phyloP scores from a whole-genome alignment of 1,140 invertebrate species.

The Papilio glaucus region DNA sequence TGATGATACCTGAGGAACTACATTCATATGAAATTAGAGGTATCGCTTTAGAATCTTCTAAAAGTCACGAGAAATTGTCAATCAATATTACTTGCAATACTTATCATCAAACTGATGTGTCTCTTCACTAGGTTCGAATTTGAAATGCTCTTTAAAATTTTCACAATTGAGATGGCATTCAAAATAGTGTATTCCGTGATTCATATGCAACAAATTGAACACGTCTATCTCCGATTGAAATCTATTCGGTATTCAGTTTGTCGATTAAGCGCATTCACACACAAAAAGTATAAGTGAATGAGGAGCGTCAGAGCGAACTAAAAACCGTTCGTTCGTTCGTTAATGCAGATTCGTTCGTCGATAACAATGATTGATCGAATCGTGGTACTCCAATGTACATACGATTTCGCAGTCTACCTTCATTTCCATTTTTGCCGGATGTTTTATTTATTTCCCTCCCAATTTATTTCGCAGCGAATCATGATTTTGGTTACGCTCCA shows the following conservation, averaged over 20 bases:
- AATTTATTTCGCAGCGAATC: constrained; percentile 31
- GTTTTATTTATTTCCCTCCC: constrained; percentile 30
- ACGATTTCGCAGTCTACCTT: constrained; percentile 29
- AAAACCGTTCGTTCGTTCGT: constrained; percentile 34
- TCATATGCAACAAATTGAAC: constrained; percentile 26
- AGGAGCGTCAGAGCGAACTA: constrained; percentile 31
- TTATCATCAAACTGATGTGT: no score
- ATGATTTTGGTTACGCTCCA: constrained; percentile 22
- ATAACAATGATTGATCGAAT: constrained; percentile 39
- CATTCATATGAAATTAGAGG: no score
- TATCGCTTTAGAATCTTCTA: no score
- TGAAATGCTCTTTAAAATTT: not conserved
- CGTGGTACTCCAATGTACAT: constrained; percentile 34
- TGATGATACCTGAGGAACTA: no score
- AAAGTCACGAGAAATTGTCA: no score
- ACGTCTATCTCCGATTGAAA: constrained; percentile 27
- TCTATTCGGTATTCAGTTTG: constrained; percentile 36
- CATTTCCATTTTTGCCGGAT: constrained; percentile 31
- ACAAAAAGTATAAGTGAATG: constrained; percentile 30
- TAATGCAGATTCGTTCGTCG: constrained; percentile 38
- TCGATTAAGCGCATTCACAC: constrained; percentile 34
- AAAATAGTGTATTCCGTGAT: constrained; percentile 5
- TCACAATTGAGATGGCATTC: not conserved
- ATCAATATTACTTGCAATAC: no score
- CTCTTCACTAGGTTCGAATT: not conserved